Conservation (phyloP, 2,113 vertebrate species). For the Pangasianodon gigas region DNA sequence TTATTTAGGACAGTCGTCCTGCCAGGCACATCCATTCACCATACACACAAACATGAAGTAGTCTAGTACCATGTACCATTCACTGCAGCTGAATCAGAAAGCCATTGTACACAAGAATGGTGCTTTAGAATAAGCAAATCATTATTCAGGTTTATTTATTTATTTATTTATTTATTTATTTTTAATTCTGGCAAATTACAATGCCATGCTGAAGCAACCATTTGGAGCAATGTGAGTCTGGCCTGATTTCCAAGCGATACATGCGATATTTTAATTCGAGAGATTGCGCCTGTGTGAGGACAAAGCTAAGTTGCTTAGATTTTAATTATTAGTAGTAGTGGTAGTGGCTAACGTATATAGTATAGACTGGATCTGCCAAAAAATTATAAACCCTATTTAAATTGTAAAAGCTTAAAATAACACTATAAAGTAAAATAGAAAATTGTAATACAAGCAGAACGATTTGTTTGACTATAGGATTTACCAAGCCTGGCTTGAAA, state of each 20-base stretch:
- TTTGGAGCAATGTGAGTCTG: background rate
- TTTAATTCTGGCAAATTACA: background rate
- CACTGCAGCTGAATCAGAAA: slow-evolving; percentile 40
- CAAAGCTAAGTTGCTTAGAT: background rate
- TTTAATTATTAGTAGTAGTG: background rate
- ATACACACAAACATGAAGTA: slow-evolving; percentile 52
- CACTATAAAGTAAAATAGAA: background rate
- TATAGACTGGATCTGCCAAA: background rate
- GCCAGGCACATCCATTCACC: slow-evolving; percentile 54
- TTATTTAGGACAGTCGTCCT: slow-evolving; percentile 50
- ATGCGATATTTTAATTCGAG: background rate
- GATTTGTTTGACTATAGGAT: background rate
- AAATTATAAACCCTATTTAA: background rate
- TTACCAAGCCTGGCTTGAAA: background rate
- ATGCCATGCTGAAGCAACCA: background rate
- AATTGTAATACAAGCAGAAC: background rate
- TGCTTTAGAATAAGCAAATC: slow-evolving; percentile 10
- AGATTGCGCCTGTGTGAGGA: background rate
- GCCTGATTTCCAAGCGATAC: background rate
- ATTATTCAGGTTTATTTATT: background rate
- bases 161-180: background rate
- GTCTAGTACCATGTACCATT: slow-evolving; percentile 46
- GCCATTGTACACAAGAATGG: slow-evolving; percentile 25
- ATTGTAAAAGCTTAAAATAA: background rate
- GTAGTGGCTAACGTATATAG: background rate